Evolutionary conservation across 2,797 vertebrate genomes (phyloP).

Genomic region (Stomatorhinus walkeri): DNA sequence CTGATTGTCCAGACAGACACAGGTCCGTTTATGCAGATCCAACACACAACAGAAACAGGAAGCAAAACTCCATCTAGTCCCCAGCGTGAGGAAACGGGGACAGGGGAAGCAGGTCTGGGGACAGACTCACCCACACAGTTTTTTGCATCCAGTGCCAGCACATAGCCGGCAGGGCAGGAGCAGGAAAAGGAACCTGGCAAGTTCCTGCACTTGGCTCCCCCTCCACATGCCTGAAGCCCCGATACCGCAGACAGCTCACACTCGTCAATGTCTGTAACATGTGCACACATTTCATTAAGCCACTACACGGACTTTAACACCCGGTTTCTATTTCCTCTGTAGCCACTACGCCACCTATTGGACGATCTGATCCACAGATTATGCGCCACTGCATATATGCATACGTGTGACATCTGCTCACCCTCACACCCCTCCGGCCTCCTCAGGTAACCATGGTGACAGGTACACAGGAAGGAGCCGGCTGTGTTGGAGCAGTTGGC

Average conservation of each 20-base stretch:
- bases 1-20: slow-evolving; percentile 37
- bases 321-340: not conserved
- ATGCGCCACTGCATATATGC: not conserved
- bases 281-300: not conserved
- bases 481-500: slow-evolving; percentile 62
- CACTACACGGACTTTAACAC: not conserved
- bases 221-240: slow-evolving; percentile 59
- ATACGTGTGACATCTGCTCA: slow-evolving; percentile 21
- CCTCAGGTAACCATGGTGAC: slow-evolving; percentile 48
- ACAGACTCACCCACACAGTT: slow-evolving; percentile 59
- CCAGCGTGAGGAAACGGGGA: not conserved
- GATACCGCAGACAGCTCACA: slow-evolving; percentile 60
- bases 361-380: not conserved
- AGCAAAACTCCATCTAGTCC: not conserved
- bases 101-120: not conserved
- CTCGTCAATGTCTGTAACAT: slow-evolving; percentile 62
- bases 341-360: not conserved
- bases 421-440: slow-evolving; percentile 37
- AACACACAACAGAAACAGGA: not conserved
- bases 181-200: slow-evolving; percentile 62
- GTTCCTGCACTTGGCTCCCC: slow-evolving; percentile 55
- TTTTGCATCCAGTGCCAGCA: slow-evolving; percentile 50
- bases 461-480: slow-evolving; percentile 61
- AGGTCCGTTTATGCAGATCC: not conserved
- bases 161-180: slow-evolving; percentile 55